These are phyloP conservation scores for Oryctes rhinoceros DNA, from an alignment of 1,140 invertebrate genomes.

Conservation along the genomic window DNA sequence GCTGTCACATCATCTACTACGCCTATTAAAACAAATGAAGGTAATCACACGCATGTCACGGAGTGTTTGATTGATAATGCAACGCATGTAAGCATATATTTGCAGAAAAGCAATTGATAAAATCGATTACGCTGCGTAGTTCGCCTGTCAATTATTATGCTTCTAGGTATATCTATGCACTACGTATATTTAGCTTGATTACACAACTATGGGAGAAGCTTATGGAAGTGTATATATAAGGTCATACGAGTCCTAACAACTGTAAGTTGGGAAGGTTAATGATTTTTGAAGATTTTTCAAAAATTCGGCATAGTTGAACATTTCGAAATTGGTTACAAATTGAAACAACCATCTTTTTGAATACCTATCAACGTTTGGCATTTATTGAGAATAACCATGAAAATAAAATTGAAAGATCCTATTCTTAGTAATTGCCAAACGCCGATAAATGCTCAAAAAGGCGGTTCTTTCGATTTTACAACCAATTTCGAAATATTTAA, in stretches of 20 bases:
- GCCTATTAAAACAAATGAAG: slow-evolving; percentile 6
- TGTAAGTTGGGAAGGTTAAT: not conserved
- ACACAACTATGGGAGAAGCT: not conserved
- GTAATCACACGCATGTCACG: slow-evolving; percentile 16
- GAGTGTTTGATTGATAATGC: slow-evolving; percentile 14
- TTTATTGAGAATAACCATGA: no score
- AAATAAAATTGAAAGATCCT: no score
- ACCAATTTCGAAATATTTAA: no score
- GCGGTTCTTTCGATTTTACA: no score
- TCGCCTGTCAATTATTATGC: not conserved
- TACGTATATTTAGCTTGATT: not conserved
- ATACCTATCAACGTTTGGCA: no score
- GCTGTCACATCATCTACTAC: not conserved
- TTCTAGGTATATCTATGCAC: not conserved
- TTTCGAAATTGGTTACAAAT: no score
- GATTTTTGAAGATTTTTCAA: no score
- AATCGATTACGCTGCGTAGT: not conserved
- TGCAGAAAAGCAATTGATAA: not conserved
- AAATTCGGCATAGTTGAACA: no score
- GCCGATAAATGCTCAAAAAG: no score
- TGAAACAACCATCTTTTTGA: no score
- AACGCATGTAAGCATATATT: not conserved
- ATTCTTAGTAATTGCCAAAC: no score
- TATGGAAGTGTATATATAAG: not conserved
- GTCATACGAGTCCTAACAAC: not conserved